Evolutionary conservation across 2,888 invertebrate species (phyloP), one percentile per base, ranked within the genome.

Genomic region (Camptogramma bilineatum): DNA sequence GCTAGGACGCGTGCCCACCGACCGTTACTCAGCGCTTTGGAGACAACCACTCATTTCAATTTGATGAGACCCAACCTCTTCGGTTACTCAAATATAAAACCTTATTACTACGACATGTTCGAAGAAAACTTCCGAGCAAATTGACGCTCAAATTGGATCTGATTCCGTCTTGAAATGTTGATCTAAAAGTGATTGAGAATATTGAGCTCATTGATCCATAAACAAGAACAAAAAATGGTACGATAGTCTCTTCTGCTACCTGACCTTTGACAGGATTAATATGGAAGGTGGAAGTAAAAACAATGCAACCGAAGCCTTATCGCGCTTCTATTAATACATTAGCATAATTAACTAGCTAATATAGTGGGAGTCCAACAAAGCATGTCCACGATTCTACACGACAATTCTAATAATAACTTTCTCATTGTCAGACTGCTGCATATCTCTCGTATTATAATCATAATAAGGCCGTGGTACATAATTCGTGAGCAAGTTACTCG

Each of bases 11-110:
- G 81, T 86, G 85, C 76, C 77, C 69, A 68, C 67, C 72, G 75
- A 74, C 78, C 77, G 80, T 85, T 84, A 84, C 74, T 77, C 72
- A 74, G 70, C 71, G 64, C 64, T 57, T 51, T 53, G 72, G 78
- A 78, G 78, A 84, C 80, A 77, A 73, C 75, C 75, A 80, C 76
- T 81, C 79, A 78, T 80, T 82, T 75, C 75, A 75, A 83, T 83
- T 84, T 83, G 78, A 83, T 78, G 76, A 80, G 75, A 72, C 72
- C 31, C 71, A 67, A 75, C 74, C 77, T 78, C 73, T 81, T 77
- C 76, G 55, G 58, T 64, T 64, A 63, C 66, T 64, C 24, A 74
- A 67, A 72, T 69, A 78, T 74, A 74, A 75, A 75, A 73, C 68
- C 69, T 73, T 68, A 76, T 68, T 68, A 63, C 59, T 47, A 62